These are phyloP conservation scores for Phocoena phocoena DNA, from an alignment of 2,113 vertebrate genomes.

Conservation along the genomic window DNA sequence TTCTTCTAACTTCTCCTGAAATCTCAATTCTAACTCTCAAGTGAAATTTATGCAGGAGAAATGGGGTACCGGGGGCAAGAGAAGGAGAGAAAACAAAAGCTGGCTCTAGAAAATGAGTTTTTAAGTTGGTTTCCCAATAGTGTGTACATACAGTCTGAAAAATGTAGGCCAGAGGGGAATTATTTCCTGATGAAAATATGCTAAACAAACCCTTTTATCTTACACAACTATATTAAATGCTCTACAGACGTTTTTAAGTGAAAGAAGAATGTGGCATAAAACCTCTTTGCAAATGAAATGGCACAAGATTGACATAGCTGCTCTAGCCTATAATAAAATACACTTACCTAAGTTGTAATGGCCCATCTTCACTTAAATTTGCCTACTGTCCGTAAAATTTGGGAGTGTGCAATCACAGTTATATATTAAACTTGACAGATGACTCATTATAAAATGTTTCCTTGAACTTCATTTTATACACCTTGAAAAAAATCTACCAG, in stretches of 20 bases:
- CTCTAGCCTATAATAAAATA: not conserved
- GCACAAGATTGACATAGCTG: not conserved
- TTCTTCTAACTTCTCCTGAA: not conserved
- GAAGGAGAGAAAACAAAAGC: not conserved
- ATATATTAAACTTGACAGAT: not conserved
- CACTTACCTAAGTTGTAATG: not conserved
- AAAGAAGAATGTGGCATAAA: not conserved
- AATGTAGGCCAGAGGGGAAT: not conserved
- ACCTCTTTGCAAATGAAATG: conserved; percentile 1
- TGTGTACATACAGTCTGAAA: not conserved
- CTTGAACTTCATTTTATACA: not conserved
- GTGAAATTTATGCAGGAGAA: not conserved
- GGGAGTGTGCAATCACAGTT: not conserved
- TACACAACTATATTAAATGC: not conserved
- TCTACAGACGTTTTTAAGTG: not conserved
- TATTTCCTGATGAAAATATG: not conserved
- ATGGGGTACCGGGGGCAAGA: too few species aligned
- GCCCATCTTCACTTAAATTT: not conserved
- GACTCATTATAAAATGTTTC: not conserved
- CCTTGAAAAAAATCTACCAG: not conserved
- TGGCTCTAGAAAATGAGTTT: not conserved
- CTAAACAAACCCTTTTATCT: not conserved
- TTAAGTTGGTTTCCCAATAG: not conserved
- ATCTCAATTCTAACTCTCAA: not conserved
- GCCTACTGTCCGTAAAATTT: not conserved